These are phyloP conservation scores for Slavum lentiscoides DNA, from an alignment of 2,888 invertebrate genomes.

Conservation along the genomic window DNA sequence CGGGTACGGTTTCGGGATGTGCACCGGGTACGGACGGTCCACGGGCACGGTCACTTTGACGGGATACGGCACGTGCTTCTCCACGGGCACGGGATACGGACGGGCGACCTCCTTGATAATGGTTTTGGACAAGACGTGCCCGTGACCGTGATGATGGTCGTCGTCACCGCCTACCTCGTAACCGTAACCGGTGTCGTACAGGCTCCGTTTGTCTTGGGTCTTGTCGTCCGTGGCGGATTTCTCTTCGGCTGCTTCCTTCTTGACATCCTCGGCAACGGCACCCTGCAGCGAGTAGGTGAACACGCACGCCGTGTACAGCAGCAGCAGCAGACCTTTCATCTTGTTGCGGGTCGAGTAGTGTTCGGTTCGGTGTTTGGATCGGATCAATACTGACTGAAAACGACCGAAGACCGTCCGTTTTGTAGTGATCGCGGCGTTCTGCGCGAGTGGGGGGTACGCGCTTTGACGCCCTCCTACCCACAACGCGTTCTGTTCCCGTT, in stretches of 20 bases:
- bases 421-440: slow-evolving; percentile 24
- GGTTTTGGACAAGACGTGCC: slow-evolving; percentile 55
- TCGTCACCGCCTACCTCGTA: slow-evolving; percentile 44
- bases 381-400: slow-evolving; percentile 29
- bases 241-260: not conserved
- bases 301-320: slow-evolving; percentile 39
- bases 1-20: slow-evolving; percentile 57
- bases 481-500: not conserved
- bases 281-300: slow-evolving; percentile 18
- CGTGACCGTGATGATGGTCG: slow-evolving; percentile 50
- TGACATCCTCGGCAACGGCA: not conserved
- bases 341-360: not conserved
- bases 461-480: not conserved
- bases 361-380: not conserved
- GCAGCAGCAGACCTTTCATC: slow-evolving; percentile 35
- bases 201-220: slow-evolving; percentile 32
- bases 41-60: slow-evolving; percentile 57
- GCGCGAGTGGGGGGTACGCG: not conserved
- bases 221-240: slow-evolving; percentile 24
- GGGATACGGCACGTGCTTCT: slow-evolving; percentile 58
- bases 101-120: slow-evolving; percentile 56
- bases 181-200: slow-evolving; percentile 51
- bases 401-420: slow-evolving; percentile 35
- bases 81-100: slow-evolving; percentile 57
- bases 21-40: slow-evolving; percentile 57